A percentile compares a stretch with the other conserved stretches of the same genome.
Evolutionary conservation across 35 echinoderm and acorn worm species (phyloP).

Genomic region (Lytechinus pictus): DNA sequence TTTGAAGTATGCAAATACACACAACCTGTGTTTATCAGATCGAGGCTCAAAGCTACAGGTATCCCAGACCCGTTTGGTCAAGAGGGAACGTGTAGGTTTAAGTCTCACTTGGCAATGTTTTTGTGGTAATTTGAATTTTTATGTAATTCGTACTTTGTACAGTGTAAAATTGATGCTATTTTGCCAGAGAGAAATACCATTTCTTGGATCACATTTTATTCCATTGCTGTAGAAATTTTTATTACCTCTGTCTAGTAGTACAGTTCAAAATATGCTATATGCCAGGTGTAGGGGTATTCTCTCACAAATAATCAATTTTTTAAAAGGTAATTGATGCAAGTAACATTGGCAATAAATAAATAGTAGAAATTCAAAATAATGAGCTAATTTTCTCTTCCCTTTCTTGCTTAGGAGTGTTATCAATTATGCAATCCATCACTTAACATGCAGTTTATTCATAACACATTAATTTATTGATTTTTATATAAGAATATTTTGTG

Average conservation of each 20-base stretch:
- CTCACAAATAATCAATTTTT: background rate
- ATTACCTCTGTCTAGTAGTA: background rate
- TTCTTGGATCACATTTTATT: background rate
- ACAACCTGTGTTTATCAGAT: slow-evolving; percentile 30
- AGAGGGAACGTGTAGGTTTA: slow-evolving; percentile 20
- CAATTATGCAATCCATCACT: background rate
- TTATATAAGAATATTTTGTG: background rate
- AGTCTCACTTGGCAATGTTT: slow-evolving; percentile 2
- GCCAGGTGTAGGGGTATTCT: background rate
- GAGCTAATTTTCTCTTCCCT: background rate
- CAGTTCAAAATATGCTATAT: background rate
- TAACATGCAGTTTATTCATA: background rate
- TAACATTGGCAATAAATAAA: background rate
- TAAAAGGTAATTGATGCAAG: background rate
- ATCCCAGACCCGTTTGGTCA: background rate
- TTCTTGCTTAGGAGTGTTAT: background rate
- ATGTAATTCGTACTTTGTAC: slow-evolving; percentile 81
- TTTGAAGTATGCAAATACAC: slow-evolving; percentile 43
- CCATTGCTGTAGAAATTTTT: background rate
- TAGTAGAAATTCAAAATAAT: background rate
- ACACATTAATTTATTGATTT: background rate
- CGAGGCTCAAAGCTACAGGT: background rate
- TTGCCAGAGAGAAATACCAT: slow-evolving; percentile 39
- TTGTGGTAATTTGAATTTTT: slow-evolving; percentile 37
- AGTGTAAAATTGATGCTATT: slow-evolving; percentile 71